Base-by-base conservation (phyloP, 2,797 vertebrate genomes). In the Notamacropus eugenii region DNA sequence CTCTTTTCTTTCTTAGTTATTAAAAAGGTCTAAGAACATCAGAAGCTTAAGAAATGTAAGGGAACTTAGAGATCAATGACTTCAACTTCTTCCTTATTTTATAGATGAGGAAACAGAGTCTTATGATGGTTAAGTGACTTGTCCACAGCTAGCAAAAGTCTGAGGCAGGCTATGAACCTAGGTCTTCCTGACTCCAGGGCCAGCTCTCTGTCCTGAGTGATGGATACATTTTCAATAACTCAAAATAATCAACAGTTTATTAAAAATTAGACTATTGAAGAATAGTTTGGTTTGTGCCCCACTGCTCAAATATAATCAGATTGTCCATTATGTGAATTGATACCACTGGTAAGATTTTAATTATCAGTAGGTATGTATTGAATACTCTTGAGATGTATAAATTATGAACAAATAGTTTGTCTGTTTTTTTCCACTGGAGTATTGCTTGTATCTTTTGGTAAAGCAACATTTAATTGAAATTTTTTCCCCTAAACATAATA, bases 391-490 rank as follows among this genome's bases (percentile, higher is more conserved):
- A 91, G 6, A 28, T n/a, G 87, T 97, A 87, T 28, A 3, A 4
- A 27, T 82, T 40, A 46, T 28, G 22, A 87, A 24, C 24, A 87
- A 46, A 50, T 40, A 46, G n/a, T 82, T 87, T 87, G 24, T 0
- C 22, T 91, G 5, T n/a, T 93, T 93, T 95, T 96, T 94, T 27
- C 24, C 56, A 22, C 34, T 24, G 67, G 27, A 93, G 57, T 91
- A 90, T 8, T 95, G 93, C 74, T 55, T 74, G 91, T 27, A 82
- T 54, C 90, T 59, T 92, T 95, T 93, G 93, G 4, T 95, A 92
- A 98, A 92, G 46, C 10, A 91, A 93, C 94, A 93, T 58, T 92
- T 96, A 92, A 87, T 95, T 93, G 4, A 96, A 92, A 62, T 27
- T 50, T 0, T 1, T 91, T 94, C 10, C 90, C 57, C 11, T n/a